Conservation (phyloP, 2,113 vertebrate genomes). For the Nothocercus julius region DNA sequence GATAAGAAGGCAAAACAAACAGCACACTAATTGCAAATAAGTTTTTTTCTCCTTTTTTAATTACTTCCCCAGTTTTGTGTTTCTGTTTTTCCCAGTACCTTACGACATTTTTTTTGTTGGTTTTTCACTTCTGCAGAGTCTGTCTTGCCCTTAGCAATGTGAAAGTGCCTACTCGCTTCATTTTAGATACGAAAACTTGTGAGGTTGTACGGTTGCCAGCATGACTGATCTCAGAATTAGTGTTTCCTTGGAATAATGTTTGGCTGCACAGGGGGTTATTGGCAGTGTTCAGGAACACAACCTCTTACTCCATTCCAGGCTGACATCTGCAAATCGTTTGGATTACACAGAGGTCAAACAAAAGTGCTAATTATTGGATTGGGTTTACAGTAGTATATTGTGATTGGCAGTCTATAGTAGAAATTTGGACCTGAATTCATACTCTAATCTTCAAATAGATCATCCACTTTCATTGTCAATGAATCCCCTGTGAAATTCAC, state of each 20-base stretch:
- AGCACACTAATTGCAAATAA: not conserved
- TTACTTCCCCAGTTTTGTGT: not conserved
- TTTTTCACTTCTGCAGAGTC: not conserved
- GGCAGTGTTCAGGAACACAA: not conserved
- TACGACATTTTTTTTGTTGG: not conserved
- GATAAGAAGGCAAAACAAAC: conserved; percentile 12
- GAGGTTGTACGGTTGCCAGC: not conserved
- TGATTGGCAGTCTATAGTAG: not conserved
- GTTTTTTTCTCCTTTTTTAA: not conserved
- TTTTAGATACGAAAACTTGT: not conserved
- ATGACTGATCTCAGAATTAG: not conserved
- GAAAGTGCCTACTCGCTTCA: conserved; percentile 8
- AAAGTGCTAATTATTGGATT: conserved; percentile 7
- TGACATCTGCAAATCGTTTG: conserved; percentile 11
- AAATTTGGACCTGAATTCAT: not conserved
- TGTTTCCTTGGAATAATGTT: conserved; percentile 2
- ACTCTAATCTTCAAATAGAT: not conserved
- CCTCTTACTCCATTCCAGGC: conserved; percentile 6
- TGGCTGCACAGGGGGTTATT: not conserved
- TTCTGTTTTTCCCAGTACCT: not conserved
- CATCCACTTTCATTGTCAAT: not conserved
- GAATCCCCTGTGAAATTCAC: not conserved
- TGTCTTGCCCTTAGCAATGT: not conserved
- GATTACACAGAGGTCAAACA: not conserved
- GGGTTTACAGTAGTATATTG: not conserved